Evolutionary conservation across 2,888 invertebrate species (phyloP).

Genomic region (Cyclophora albipunctata): DNA sequence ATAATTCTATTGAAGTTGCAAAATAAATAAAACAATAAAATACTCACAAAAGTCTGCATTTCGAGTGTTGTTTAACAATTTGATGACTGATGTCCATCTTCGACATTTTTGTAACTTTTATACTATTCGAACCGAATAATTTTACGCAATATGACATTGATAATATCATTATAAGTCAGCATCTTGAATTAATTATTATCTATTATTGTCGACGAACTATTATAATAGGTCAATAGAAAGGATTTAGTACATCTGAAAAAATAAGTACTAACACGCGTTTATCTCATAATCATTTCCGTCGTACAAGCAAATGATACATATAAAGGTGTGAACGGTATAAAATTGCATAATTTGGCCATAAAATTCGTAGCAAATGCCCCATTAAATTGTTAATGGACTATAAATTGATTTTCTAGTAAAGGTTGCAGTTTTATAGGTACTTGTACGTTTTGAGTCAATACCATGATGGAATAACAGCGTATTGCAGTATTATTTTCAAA

Average conservation of each 20-base stretch:
- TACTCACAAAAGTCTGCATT: constrained; percentile 52
- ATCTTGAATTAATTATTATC: constrained; percentile 33
- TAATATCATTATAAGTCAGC: constrained; percentile 36
- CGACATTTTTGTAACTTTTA: constrained; percentile 33
- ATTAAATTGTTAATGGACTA: too few relatives aligned
- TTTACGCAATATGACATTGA: constrained; percentile 50
- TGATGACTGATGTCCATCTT: constrained; percentile 30
- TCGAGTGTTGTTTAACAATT: constrained; percentile 24
- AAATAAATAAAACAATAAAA: background rate
- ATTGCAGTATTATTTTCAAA: too few relatives aligned
- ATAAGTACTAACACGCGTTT: background rate
- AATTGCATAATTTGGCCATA: constrained; percentile 4
- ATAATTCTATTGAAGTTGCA: background rate
- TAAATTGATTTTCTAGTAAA: too few relatives aligned
- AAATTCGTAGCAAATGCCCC: constrained; percentile 2
- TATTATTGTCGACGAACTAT: constrained; percentile 18
- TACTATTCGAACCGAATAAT: constrained; percentile 27
- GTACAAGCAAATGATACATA: background rate
- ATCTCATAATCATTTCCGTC: background rate
- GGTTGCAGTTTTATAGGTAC: too few relatives aligned
- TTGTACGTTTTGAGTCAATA: too few relatives aligned
- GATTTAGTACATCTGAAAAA: constrained; percentile 5
- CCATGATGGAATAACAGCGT: too few relatives aligned
- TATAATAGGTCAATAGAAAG: constrained; percentile 16
- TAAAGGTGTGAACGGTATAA: background rate